phyloP scores from a whole-genome alignment of 1,140 invertebrate species.

The Atta texana region DNA sequence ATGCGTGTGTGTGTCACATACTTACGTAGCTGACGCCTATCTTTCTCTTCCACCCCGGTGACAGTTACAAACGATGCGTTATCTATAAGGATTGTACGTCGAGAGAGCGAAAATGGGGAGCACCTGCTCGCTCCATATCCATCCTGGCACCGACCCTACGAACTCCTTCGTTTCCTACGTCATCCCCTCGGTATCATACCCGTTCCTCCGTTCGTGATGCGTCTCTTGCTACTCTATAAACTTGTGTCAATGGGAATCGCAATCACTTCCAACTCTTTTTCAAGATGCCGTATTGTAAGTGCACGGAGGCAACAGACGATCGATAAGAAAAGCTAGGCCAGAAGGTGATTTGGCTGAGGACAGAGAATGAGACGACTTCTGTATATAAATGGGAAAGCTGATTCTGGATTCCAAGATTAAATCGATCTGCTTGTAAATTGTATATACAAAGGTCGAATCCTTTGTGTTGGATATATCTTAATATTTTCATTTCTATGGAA shows the following conservation, averaged over 20 bases:
- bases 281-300: slow-evolving; percentile 30
- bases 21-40: slow-evolving; percentile 54
- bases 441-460: background rate
- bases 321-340: background rate
- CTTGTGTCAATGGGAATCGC: slow-evolving; percentile 81
- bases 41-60: slow-evolving; percentile 67
- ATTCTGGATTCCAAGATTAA: slow-evolving; percentile 66
- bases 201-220: background rate
- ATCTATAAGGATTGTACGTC: slow-evolving; percentile 83
- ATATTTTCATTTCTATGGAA: background rate
- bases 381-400: slow-evolving; percentile 69
- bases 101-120: slow-evolving; percentile 81
- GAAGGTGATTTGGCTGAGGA: slow-evolving; percentile 7
- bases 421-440: slow-evolving; percentile 31
- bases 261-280: slow-evolving; percentile 75
- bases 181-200: slow-evolving; percentile 46
- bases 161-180: slow-evolving; percentile 67
- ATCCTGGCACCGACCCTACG: slow-evolving; percentile 44
- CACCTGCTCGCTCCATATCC: slow-evolving; percentile 80
- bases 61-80: slow-evolving; percentile 85
- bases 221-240: slow-evolving; percentile 74
- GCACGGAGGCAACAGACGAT: background rate
- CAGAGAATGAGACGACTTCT: slow-evolving; percentile 42
- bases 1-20: slow-evolving; percentile 50
- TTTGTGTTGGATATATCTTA: background rate